These are phyloP conservation scores for Ceratosolen fusciceps DNA, from an alignment of 1,140 invertebrate genomes.

Conservation along the genomic window DNA sequence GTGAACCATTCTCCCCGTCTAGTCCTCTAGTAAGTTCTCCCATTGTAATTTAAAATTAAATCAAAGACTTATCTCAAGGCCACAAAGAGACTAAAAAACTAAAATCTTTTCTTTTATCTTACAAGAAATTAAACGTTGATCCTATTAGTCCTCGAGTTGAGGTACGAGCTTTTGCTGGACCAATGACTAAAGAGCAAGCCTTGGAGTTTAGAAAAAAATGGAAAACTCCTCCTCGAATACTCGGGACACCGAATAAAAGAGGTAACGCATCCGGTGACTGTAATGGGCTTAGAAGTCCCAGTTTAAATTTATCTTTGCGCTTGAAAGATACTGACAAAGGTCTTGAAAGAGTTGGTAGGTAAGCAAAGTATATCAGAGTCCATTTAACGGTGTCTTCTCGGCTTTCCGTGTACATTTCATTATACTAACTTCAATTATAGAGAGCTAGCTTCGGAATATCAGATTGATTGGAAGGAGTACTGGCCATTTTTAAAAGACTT, in stretches of 20 bases:
- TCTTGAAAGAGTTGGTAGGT: constrained; percentile 85
- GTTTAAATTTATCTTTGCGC: constrained; percentile 70
- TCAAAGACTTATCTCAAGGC: constrained; percentile 29
- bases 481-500: constrained; percentile 90
- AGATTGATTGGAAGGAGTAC: constrained; percentile 90
- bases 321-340: constrained; percentile 87
- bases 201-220: constrained; percentile 81
- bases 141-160: constrained; percentile 78
- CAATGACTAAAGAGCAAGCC: constrained; percentile 84
- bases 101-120: constrained; percentile 52
- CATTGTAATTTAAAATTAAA: not conserved
- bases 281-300: constrained; percentile 50
- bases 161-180: constrained; percentile 87
- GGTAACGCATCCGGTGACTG: constrained; percentile 17
- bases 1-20: constrained; percentile 80
- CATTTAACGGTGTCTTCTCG: not conserved
- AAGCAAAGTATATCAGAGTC: constrained; percentile 47
- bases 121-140: constrained; percentile 75
- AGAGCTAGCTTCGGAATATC: constrained; percentile 81
- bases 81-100: constrained; percentile 34
- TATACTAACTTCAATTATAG: constrained; percentile 70
- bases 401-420: constrained; percentile 19
- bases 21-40: constrained; percentile 73
- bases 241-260: constrained; percentile 49
- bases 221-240: constrained; percentile 82